Base-by-base conservation (phyloP, 2,113 vertebrate genomes). In the Dasyprocta punctata region DNA sequence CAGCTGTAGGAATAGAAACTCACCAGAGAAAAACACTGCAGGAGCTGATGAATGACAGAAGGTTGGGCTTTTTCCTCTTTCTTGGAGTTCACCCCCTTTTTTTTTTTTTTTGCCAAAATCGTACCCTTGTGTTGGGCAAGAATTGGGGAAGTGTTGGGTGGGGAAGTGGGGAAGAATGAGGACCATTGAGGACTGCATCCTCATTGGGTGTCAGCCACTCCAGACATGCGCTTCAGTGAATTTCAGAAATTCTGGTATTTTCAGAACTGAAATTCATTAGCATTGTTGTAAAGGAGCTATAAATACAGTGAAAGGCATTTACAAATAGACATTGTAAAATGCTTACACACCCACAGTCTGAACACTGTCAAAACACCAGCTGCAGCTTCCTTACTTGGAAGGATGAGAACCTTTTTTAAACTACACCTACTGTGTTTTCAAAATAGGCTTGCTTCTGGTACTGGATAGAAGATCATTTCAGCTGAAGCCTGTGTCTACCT, bases 281-380 rank as follows among this genome's bases (percentile, higher is more conserved):
- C 95, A 96, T 98, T 97, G 94, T 98, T 98, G 97, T 97, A 95
- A 98, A 96, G 90, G 84, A 56, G 80, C 97, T 98, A 98, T 98
- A 98, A 98, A 97, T 98, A 98, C 90, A 97, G 96, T 96, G 86
- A 95, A 97, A 97, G 95, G 96, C 97, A 98, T 98, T 98, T 97
- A 96, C 98, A 97, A 98, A 98, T 98, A 98, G 97, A 97, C 93
- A 97, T 97, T 97, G 96, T 98, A 98, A 98, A 98, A 97, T 14
- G 90, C 96, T 97, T 97, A 93, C 90, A 95, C 97, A 97, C 98
- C 98, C 97, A 98, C 98, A 91, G 96, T 98, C 97, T 98, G 98
- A 98, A 90, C 87, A 92, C 92, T 98, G 97, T 98, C 98, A 98
- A 96, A 98, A 97, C 96, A 98, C 96, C 98, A 98, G 98, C 98